Conservation (phyloP, 1,140 invertebrate species). For the Drosophila dunni region DNA sequence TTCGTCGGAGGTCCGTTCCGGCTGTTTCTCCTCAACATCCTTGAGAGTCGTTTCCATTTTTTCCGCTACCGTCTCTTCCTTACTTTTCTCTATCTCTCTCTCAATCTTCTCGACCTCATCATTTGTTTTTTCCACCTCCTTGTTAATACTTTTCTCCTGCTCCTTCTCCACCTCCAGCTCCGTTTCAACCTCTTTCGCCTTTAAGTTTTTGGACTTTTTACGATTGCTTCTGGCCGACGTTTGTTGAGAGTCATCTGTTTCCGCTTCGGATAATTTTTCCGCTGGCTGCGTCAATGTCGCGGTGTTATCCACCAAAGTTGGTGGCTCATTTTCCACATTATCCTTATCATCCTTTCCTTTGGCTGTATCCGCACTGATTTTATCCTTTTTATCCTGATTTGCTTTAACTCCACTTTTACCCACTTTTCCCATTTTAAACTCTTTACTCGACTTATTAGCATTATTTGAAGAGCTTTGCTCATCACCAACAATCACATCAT, state of each 20-base stretch:
- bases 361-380: conserved; percentile 6
- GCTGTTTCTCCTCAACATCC: too few species aligned
- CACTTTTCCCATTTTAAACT: background rate
- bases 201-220: background rate
- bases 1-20: too few species aligned
- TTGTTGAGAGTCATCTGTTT: background rate
- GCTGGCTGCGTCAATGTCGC: background rate
- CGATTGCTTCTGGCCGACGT: background rate
- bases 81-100: background rate
- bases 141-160: background rate
- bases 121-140: background rate
- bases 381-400: background rate
- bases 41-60: background rate
- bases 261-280: conserved; percentile 5
- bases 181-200: background rate
- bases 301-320: conserved; percentile 1
- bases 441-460: background rate
- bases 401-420: background rate
- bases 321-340: conserved; percentile 67
- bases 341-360: background rate
- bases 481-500: background rate
- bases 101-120: background rate
- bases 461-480: background rate
- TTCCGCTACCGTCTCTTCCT: background rate
- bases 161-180: background rate